A percentile compares a stretch with the other conserved stretches of the same genome.
Evolutionary conservation across 1,140 invertebrate species (phyloP).

Genomic region (Hesperophylax magnus): DNA sequence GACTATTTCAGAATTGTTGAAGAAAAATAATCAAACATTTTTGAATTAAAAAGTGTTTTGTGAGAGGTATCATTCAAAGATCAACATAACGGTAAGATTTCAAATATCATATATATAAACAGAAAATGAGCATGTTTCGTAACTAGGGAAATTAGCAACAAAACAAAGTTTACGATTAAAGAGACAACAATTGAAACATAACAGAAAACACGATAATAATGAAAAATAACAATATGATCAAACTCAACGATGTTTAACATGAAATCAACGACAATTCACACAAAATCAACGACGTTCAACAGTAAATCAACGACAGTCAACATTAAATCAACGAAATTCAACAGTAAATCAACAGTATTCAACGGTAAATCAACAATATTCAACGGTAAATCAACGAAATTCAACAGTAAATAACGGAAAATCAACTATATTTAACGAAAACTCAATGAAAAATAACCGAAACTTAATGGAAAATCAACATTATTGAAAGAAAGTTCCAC

Average conservation of each 20-base stretch:
- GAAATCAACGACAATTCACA: slow-evolving; percentile 5
- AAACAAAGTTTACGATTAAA: too few species aligned
- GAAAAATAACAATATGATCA: neutral
- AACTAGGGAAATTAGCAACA: too few species aligned
- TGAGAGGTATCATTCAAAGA: too few species aligned
- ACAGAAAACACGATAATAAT: neutral
- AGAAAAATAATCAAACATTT: too few species aligned
- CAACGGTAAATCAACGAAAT: neutral
- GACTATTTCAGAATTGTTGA: too few species aligned
- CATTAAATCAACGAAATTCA: neutral
- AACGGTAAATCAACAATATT: slow-evolving; percentile 19
- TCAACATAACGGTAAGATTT: too few species aligned
- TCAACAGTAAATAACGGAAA: neutral
- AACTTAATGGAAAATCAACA: neutral
- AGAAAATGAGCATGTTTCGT: too few species aligned
- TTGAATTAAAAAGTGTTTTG: too few species aligned
- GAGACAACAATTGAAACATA: too few species aligned
- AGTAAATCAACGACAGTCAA: slow-evolving; percentile 16
- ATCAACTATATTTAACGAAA: slow-evolving; percentile 3
- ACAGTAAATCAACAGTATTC: slow-evolving; percentile 6
- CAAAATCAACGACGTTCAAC: neutral
- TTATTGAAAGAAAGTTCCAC: too few species aligned
- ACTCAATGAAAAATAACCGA: neutral
- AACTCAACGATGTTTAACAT: slow-evolving; percentile 1
- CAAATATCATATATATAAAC: too few species aligned